A percentile compares a stretch with the other conserved stretches of the same genome.
These are phyloP conservation scores for Platygyra sinensis DNA, from an alignment of 64 coral and sea anemone species.

Conservation along the genomic window DNA sequence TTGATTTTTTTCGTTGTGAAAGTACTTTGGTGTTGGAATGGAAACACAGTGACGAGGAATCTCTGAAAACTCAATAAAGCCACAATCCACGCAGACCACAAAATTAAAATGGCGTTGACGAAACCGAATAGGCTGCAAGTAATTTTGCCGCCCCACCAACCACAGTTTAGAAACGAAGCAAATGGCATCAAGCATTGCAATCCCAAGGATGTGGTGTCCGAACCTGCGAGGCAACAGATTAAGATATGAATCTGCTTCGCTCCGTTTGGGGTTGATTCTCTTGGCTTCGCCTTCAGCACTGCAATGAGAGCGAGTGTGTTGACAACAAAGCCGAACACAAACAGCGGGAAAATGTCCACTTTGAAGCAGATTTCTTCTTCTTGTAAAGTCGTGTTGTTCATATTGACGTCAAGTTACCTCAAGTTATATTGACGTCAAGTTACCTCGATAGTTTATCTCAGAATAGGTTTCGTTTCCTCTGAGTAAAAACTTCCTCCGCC, in stretches of 20 bases:
- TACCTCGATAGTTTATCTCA: background rate
- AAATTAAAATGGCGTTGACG: background rate
- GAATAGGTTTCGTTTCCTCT: background rate
- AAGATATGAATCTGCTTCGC: slow-evolving; percentile 10
- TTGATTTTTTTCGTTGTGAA: slow-evolving; percentile 27
- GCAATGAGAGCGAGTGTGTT: slow-evolving; percentile 12
- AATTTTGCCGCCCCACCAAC: slow-evolving; percentile 21
- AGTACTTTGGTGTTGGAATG: slow-evolving; percentile 1
- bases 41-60: background rate
- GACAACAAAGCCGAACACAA: slow-evolving; percentile 7
- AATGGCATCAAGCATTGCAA: slow-evolving; percentile 34
- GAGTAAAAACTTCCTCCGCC: too few relatives aligned
- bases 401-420: background rate
- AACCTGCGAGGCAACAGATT: slow-evolving; percentile 19
- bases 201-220: background rate
- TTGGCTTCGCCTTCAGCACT: background rate
- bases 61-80: slow-evolving; percentile 1
- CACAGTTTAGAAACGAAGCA: slow-evolving; percentile 38
- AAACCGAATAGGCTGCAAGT: slow-evolving; percentile 9
- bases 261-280: background rate
- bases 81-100: slow-evolving; percentile 49
- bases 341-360: slow-evolving; percentile 31
- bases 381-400: background rate
- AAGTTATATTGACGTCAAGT: background rate
- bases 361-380: slow-evolving; percentile 8